Percentiles rank a stretch among this genome's conserved stretches.
These are phyloP conservation scores for Formica exsecta DNA, from an alignment of 1,140 invertebrate species.

Conservation along the genomic window DNA sequence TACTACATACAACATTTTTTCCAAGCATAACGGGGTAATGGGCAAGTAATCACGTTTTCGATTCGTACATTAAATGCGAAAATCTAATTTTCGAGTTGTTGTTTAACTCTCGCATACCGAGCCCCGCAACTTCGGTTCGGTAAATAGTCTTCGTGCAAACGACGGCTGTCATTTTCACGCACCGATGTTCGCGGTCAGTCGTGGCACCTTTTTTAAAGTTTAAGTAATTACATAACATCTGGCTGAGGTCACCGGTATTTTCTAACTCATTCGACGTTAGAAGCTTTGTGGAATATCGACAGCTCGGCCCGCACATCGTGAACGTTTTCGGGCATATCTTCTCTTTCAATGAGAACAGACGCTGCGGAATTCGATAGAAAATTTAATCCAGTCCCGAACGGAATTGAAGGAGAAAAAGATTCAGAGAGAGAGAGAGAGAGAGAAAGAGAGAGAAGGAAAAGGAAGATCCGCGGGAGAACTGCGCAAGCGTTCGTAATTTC, in stretches of 20 bases:
- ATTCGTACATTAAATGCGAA: not conserved
- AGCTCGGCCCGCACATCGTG: not conserved
- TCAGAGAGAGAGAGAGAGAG: slow-evolving; percentile 66
- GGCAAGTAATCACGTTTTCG: slow-evolving; percentile 39
- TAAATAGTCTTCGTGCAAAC: slow-evolving; percentile 31
- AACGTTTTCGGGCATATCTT: slow-evolving; percentile 41
- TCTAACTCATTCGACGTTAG: slow-evolving; percentile 33
- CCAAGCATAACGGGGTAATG: not conserved
- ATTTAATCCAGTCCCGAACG: slow-evolving; percentile 65
- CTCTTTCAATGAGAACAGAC: slow-evolving; percentile 44
- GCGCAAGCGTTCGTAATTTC: slow-evolving; percentile 71
- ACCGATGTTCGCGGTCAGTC: not conserved
- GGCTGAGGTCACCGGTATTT: slow-evolving; percentile 22
- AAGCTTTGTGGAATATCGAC: slow-evolving; percentile 35
- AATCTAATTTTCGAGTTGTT: slow-evolving; percentile 49
- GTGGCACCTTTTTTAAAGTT: not conserved
- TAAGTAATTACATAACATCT: slow-evolving; percentile 47
- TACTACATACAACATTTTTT: not conserved
- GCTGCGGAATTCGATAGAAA: slow-evolving; percentile 61
- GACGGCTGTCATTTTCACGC: slow-evolving; percentile 50
- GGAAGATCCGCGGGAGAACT: slow-evolving; percentile 55
- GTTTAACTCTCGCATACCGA: slow-evolving; percentile 6
- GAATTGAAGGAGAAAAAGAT: slow-evolving; percentile 47
- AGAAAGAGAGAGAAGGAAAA: not conserved
- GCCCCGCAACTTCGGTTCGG: not conserved